Base-by-base conservation (phyloP, 2,888 invertebrate species). In the Pollenia amentaria region DNA sequence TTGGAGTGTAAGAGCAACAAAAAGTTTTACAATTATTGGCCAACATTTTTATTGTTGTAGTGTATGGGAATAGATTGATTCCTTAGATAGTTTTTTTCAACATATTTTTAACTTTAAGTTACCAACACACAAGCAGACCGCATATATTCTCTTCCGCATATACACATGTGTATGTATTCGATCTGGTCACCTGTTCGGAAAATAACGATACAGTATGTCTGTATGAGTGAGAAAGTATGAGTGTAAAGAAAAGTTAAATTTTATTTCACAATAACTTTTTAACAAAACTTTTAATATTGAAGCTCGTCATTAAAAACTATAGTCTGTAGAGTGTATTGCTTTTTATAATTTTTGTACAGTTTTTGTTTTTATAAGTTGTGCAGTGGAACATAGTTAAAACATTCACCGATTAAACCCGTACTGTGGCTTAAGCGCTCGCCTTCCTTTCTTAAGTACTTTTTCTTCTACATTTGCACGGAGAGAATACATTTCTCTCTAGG, bases 51-150 rank as follows among this genome's bases (percentile, higher is more conserved):
- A 53, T 48, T 57, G 46, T 57, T 69, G 18, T n/a, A 18, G 57
- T 60, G 38, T 60, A 46, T 38, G 40, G 8, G 46, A 57, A 48
- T 48, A 57, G 77, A 67, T 57, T 14, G 38, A 21, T 55, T 40
- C 65, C 57, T 67, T 67, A 57, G 67, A 77, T 67, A 77, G 38
- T 65, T 57, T 21, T 29, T 29, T 29, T 14, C 18, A 78, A 69
- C 77, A 67, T 60, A 78, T 69, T 78, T 69, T 29, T 14, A 72
- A 53, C 21, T 57, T 46, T n/a, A 57, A 21, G 29, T 12, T 29
- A 44, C n/a, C 10, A 29, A 29, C 42, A 72, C 46, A n/a, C 40
- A 40, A 18, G 14, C 40, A 40, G 51, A 2, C 21, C 21, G n/a
- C 29, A 6, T 6, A 29, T 29, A 29, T 29, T 29, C 29, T 29